phyloP scores from a whole-genome alignment of 1,140 invertebrate species.

The Lamellibrachia luymesi region DNA sequence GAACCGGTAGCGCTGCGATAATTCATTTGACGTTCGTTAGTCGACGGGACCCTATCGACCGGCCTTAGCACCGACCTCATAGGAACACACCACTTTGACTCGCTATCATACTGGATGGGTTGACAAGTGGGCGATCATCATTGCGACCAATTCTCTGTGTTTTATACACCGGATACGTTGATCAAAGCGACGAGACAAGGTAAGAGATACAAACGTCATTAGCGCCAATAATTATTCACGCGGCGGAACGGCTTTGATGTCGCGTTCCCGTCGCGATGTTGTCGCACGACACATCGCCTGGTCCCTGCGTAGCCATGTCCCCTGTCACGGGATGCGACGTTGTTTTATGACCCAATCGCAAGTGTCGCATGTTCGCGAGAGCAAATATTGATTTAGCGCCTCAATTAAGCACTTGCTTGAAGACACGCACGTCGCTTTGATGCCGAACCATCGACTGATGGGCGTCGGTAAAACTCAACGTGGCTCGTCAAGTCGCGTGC shows the following conservation, averaged over 20 bases:
- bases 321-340: background rate
- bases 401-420: background rate
- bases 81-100: background rate
- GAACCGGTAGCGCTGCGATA: background rate
- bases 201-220: background rate
- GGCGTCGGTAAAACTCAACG: background rate
- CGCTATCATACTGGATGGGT: background rate
- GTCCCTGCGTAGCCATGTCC: background rate
- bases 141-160: background rate
- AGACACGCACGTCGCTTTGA: background rate
- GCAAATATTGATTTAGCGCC: background rate
- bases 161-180: background rate
- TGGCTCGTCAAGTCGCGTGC: background rate
- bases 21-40: background rate
- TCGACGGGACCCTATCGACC: background rate
- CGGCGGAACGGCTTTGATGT: background rate
- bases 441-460: background rate
- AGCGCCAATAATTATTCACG: background rate
- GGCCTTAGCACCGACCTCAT: background rate
- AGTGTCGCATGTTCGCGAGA: background rate
- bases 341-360: background rate
- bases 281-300: background rate
- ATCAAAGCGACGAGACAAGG: background rate
- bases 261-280: background rate
- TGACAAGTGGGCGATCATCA: background rate